phyloP scores from a whole-genome alignment of 2,888 invertebrate genomes.

The Drosophila affinis region DNA sequence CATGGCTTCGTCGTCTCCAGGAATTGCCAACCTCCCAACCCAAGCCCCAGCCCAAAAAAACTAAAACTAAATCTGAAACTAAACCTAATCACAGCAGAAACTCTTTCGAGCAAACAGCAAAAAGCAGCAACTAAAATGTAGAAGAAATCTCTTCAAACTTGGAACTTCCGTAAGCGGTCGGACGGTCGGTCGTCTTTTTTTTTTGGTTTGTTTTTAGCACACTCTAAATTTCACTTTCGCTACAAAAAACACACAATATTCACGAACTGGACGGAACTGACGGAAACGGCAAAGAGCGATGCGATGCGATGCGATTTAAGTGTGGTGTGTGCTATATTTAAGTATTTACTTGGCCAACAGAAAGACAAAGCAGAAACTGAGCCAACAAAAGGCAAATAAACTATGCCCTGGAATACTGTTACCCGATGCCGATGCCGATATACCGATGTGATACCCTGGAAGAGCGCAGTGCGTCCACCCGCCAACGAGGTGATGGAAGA shows the following conservation, averaged over 20 bases:
- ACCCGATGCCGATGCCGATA: too few relatives aligned
- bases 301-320: slow-evolving; percentile 57
- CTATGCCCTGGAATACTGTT: not conserved
- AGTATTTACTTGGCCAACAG: slow-evolving; percentile 75
- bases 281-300: not conserved
- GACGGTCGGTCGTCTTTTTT: too few relatives aligned
- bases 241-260: slow-evolving; percentile 54
- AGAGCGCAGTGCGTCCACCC: too few relatives aligned
- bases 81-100: slow-evolving; percentile 12
- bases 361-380: not conserved
- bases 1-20: slow-evolving; percentile 1
- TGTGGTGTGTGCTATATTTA: slow-evolving; percentile 78
- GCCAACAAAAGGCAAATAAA: slow-evolving; percentile 58
- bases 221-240: slow-evolving; percentile 72
- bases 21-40: slow-evolving; percentile 7
- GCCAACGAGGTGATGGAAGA: too few relatives aligned
- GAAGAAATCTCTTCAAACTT: slow-evolving; percentile 42
- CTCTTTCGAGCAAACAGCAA: not conserved
- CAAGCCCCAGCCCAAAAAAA: slow-evolving; percentile 8
- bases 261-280: not conserved
- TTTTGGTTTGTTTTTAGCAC: slow-evolving; percentile 13
- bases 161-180: slow-evolving; percentile 49
- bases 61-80: slow-evolving; percentile 42
- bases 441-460: slow-evolving; percentile 4
- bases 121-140: slow-evolving; percentile 4